These are phyloP conservation scores for Alfaro cultratus DNA, from an alignment of 2,797 vertebrate genomes.

Conservation along the genomic window DNA sequence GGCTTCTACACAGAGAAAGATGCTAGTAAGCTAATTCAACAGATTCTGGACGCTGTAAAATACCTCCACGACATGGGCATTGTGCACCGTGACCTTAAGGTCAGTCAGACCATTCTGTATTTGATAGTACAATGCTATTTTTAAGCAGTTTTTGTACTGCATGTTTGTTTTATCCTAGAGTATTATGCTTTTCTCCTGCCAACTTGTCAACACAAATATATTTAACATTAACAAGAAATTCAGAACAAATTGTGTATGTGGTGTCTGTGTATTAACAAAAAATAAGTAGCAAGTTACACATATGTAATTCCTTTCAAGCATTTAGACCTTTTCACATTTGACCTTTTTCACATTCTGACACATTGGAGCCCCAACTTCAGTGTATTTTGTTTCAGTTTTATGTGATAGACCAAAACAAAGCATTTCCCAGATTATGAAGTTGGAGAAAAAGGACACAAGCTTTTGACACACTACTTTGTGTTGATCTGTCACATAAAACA, in stretches of 20 bases:
- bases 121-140: background rate
- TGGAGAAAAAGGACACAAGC: background rate
- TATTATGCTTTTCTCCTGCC: background rate
- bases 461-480: background rate
- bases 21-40: conserved; percentile 94
- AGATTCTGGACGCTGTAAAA: conserved; percentile 95
- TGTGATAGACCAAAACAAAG: background rate
- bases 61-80: conserved; percentile 97
- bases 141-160: background rate
- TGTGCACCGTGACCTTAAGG: conserved; percentile 97
- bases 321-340: background rate
- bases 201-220: background rate
- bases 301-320: background rate
- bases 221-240: background rate
- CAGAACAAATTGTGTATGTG: background rate
- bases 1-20: conserved; percentile 98
- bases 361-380: background rate
- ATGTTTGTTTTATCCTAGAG: background rate
- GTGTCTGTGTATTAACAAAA: background rate
- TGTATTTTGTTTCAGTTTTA: background rate
- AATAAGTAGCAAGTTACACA: background rate
- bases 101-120: conserved; percentile 54
- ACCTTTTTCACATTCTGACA: background rate
- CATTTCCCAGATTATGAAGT: background rate
- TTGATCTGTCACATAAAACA: background rate